Conservation (phyloP, 2,888 invertebrate genomes). For the Lepidochrysops patricia region DNA sequence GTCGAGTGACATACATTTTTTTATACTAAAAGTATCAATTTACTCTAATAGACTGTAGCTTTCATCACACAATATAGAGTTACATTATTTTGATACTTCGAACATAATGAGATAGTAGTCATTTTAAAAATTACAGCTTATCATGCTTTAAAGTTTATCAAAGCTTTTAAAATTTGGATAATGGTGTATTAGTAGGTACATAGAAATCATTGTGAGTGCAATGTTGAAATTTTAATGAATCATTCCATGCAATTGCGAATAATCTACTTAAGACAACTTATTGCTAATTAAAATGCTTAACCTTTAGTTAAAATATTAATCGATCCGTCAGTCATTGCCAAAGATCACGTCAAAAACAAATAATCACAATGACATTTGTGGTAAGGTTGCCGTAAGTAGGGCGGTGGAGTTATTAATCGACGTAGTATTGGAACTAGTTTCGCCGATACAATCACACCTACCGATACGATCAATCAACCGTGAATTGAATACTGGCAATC, state of each 20-base stretch:
- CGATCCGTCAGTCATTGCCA: slow-evolving; percentile 17
- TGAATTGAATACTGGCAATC: slow-evolving; percentile 16
- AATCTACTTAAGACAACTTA: neutral
- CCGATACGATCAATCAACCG: slow-evolving; percentile 26
- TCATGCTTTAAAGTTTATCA: neutral
- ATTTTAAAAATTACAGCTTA: neutral
- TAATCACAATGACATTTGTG: slow-evolving; percentile 26
- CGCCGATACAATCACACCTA: slow-evolving; percentile 21
- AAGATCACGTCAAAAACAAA: slow-evolving; percentile 20
- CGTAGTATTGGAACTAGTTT: slow-evolving; percentile 30
- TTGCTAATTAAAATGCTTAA: slow-evolving; percentile 7
- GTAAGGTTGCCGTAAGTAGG: slow-evolving; percentile 33
- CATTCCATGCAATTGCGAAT: neutral
- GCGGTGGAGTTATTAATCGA: slow-evolving; percentile 36
- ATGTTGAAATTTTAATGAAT: neutral
- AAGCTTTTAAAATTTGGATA: neutral
- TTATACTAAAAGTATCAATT: neutral
- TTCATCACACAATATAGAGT: neutral
- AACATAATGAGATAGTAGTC: neutral
- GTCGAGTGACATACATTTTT: neutral
- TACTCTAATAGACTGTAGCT: neutral
- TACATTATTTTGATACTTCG: neutral
- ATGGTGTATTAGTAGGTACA: neutral
- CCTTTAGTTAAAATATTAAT: slow-evolving; percentile 6
- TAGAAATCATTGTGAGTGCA: neutral